Base-by-base conservation (phyloP, 2,113 vertebrate genomes). In the Brachyhypopomus occidentalis region DNA sequence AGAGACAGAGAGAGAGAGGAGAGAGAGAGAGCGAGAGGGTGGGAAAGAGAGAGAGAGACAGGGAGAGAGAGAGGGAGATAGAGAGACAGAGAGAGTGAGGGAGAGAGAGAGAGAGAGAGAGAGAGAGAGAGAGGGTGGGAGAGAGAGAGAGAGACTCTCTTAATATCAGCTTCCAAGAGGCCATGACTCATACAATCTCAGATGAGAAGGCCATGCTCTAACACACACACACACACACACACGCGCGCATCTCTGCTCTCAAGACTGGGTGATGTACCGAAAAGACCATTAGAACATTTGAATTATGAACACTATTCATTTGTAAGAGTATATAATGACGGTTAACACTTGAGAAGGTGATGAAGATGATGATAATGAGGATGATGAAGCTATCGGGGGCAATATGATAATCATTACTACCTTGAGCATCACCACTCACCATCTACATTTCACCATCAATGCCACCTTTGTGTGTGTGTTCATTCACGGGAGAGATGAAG, bases 141-240 rank as follows among this genome's bases (percentile, higher is more conserved):
- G 62, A 69, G 62, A 69, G 69, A 83, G 52, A 41, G 41, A 66
- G 12, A 30, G 16, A 12, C 67, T 38, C 22, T 69, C 41, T 66
- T 52, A 72, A 77, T 80, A 78, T 82, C 75, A 80, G 67, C 74
- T 74, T 60, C 59, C 70, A 75, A 73, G 77, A 72, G 69, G 78
- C 60, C 52, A 74, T 79, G 81, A 66, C 55, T 86, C 78, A 85
- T 81, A 25, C 41, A 67, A 80, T 67, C 52, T 73, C 5, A 73
- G 41, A 80, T 64, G 55, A 86, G 75, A 71, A 75, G 72, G 48
- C 59, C 66, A 77, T 58, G 73, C 80, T 60, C 36, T n/a, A 69
- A 71, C 16, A 75, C 27, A 56, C 56, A 75, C n/a, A 60, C 36
- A 25, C 48, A 19, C 59, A 58, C 48, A 25, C 20, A 30, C 17